These are phyloP conservation scores for Mnemiopsis leidyi DNA, from an alignment of 37 sponge, comb jelly and placozoan genomes.

Conservation along the genomic window DNA sequence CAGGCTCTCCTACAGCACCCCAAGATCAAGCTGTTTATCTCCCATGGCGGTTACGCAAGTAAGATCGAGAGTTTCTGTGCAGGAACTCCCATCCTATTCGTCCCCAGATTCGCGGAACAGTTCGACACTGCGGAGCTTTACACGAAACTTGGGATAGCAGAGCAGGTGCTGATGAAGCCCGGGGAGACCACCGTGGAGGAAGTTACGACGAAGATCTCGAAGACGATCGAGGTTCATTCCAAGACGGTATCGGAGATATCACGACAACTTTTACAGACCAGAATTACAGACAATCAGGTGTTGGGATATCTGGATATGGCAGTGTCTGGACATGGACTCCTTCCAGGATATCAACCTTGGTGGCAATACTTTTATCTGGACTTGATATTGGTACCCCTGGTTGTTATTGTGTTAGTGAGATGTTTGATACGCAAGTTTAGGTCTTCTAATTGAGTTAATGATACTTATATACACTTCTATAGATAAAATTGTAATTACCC, in stretches of 20 bases:
- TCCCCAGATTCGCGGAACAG: constrained; percentile 48
- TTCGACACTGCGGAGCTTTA: neutral
- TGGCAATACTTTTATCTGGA: constrained; percentile 15
- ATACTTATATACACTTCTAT: too few relatives aligned
- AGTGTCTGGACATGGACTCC: neutral
- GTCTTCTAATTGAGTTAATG: too few relatives aligned
- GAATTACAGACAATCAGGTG: constrained; percentile 26
- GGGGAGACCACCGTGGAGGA: constrained; percentile 40
- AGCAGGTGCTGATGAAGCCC: neutral
- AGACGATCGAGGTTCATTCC: neutral
- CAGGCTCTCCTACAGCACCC: constrained; percentile 36
- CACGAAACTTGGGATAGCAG: neutral
- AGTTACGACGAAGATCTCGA: neutral
- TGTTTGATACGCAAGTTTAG: neutral
- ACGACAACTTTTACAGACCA: neutral
- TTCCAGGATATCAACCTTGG: constrained; percentile 64
- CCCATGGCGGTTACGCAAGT: constrained; percentile 38
- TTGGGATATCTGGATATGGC: constrained; percentile 23
- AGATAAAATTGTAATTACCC: too few relatives aligned
- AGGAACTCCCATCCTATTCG: neutral
- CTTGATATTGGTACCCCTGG: neutral
- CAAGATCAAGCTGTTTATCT: constrained; percentile 36
- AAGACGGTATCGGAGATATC: neutral
- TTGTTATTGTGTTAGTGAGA: neutral
- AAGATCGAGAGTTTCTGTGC: constrained; percentile 49